Evolutionary conservation across 2,888 invertebrate genomes (phyloP).

Genomic region (Halocaridina rubra): DNA sequence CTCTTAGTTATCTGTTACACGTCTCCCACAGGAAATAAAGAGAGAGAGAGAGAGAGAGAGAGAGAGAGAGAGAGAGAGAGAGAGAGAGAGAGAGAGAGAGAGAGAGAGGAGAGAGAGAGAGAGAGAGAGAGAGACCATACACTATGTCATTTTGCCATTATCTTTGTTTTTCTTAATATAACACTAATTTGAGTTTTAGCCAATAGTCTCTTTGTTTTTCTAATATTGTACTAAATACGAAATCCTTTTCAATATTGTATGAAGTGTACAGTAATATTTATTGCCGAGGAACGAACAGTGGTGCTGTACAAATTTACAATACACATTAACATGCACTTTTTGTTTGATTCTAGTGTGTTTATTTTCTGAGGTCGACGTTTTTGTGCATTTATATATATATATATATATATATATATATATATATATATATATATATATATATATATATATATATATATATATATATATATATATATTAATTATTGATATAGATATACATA

Average conservation of each 20-base stretch:
- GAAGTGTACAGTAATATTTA: too few species aligned
- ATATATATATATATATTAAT: background rate
- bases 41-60: background rate
- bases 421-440: background rate
- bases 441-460: background rate
- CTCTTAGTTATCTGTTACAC: background rate
- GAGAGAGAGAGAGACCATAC: too few species aligned
- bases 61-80: background rate
- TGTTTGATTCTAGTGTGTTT: too few species aligned
- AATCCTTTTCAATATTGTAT: too few species aligned
- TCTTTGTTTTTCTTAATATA: too few species aligned
- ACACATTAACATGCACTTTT: too few species aligned
- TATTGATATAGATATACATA: background rate
- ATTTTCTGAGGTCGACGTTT: background rate
- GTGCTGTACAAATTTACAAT: too few species aligned
- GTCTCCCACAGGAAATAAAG: background rate
- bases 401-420: background rate
- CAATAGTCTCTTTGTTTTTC: too few species aligned
- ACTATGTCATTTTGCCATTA: too few species aligned
- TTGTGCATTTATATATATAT: background rate
- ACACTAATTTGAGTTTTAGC: too few species aligned
- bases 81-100: background rate
- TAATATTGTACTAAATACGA: too few species aligned
- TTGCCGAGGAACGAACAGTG: too few species aligned
- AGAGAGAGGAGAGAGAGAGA: background rate